Evolutionary conservation across 2,888 invertebrate species (phyloP).

Genomic region (Dicranocentrus wangi): DNA sequence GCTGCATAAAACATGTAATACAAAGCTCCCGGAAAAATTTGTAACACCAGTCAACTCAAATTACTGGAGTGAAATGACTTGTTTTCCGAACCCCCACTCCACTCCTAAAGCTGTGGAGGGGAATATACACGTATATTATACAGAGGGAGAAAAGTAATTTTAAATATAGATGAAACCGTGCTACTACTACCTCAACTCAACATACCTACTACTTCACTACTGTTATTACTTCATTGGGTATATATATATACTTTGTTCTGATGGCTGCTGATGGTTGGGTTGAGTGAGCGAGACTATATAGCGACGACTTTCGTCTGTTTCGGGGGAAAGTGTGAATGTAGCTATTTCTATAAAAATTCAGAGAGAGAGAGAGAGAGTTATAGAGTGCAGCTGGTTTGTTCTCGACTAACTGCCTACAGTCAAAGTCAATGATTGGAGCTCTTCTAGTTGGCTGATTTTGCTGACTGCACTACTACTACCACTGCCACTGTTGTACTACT

Average conservation of each 20-base stretch:
- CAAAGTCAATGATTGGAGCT: neutral
- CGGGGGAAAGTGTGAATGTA: too few species aligned
- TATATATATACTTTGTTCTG: too few species aligned
- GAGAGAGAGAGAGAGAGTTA: too few species aligned
- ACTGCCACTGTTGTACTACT: neutral
- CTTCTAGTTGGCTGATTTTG: constrained; percentile 39
- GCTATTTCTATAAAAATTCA: too few species aligned
- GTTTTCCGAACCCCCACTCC: neutral
- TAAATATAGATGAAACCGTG: constrained; percentile 16
- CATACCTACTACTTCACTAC: neutral
- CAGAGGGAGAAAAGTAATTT: constrained; percentile 14
- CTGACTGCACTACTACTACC: constrained; percentile 32
- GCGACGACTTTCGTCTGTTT: too few species aligned
- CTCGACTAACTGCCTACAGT: too few species aligned
- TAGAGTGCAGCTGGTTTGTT: too few species aligned
- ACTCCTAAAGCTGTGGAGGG: neutral
- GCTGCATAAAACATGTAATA: too few species aligned
- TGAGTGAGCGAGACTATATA: too few species aligned
- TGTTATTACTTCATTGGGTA: constrained; percentile 4
- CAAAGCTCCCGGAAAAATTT: constrained; percentile 13
- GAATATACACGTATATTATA: neutral
- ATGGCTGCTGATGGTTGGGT: too few species aligned
- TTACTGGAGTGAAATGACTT: constrained; percentile 27
- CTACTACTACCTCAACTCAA: too few species aligned
- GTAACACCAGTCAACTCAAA: constrained; percentile 43